Base-by-base conservation (phyloP, 2,888 invertebrate species). In the Ptilodon capucinus region DNA sequence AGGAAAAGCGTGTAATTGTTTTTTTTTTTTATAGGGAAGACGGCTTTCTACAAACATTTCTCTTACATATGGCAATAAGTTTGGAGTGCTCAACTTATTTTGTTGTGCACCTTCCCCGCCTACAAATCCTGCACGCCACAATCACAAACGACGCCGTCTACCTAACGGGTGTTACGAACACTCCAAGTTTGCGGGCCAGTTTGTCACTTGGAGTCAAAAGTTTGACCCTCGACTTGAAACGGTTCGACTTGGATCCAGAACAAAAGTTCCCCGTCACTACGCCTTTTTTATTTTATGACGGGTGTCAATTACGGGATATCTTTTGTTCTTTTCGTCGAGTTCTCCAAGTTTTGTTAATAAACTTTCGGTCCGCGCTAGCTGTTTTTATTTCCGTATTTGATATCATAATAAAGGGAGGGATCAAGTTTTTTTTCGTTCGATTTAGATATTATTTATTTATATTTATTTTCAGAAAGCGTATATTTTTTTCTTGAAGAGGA, bases 191-290 rank as follows among this genome's bases (percentile, higher is more conserved):
- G 58, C 57, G 59, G 56, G 50, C 68, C 62, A 68, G 74, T 76
- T 78, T 77, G 79, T 76, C 76, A 76, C 76, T 72, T 64, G 36
- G 51, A 73, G 68, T 74, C 73, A 64, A 67, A 77, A 79, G 71
- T 79, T 77, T 46, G 52, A 44, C 56, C 61, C 60, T 47, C 52
- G 55, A 67, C 70, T 71, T 67, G 61, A 67, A 67, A 51, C 61
- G 64, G 60, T 56, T 56, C 65, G 58, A 64, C 58, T 63, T 48
- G 56, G 56, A 72, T 69, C 70, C 63, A 57, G 59, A 66, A 61
- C 58, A 42, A 64, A 74, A 76, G 59, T 76, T 76, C 55, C 38
- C 40, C 59, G 45, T 60, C 46, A 35, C 57, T 60, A 59, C 58
- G 60, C 56, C 57, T 66, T 75, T n/a, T 72, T 72, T 71, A 62